These are phyloP conservation scores for Coccyzus lansbergi DNA, from an alignment of 2,797 vertebrate genomes.

Conservation along the genomic window DNA sequence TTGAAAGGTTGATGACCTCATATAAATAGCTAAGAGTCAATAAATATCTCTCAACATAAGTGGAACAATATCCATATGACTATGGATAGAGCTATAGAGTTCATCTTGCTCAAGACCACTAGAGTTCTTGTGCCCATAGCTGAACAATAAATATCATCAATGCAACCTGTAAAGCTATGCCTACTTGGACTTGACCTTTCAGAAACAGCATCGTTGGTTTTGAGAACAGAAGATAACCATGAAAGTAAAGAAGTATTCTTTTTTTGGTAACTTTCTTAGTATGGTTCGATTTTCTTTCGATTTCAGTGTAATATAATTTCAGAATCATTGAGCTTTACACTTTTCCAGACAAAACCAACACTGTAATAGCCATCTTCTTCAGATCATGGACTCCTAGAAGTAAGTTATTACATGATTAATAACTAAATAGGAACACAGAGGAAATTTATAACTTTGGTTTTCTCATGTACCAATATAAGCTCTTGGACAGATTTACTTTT, in stretches of 20 bases:
- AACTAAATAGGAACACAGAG: not conserved
- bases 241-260: not conserved
- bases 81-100: not conserved
- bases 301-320: not conserved
- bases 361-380: not conserved
- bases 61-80: not conserved
- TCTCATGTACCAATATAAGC: not conserved
- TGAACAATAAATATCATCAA: conserved; percentile 13
- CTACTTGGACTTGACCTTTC: not conserved
- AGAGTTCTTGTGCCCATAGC: not conserved
- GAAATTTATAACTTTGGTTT: not conserved
- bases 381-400: not conserved
- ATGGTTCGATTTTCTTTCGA: conserved; percentile 53
- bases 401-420: not conserved
- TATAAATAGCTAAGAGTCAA: conserved; percentile 41
- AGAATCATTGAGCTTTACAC: not conserved
- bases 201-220: not conserved
- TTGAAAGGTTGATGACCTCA: conserved; percentile 12
- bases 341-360: not conserved
- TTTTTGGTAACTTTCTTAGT: conserved; percentile 11
- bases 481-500: not conserved
- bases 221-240: not conserved
- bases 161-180: conserved; percentile 7
- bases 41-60: conserved; percentile 45
- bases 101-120: not conserved